Evolutionary conservation across 1,140 invertebrate genomes (phyloP), one percentile per base, ranked within the genome.

Genomic region (Leptinotarsa undecemlineata): DNA sequence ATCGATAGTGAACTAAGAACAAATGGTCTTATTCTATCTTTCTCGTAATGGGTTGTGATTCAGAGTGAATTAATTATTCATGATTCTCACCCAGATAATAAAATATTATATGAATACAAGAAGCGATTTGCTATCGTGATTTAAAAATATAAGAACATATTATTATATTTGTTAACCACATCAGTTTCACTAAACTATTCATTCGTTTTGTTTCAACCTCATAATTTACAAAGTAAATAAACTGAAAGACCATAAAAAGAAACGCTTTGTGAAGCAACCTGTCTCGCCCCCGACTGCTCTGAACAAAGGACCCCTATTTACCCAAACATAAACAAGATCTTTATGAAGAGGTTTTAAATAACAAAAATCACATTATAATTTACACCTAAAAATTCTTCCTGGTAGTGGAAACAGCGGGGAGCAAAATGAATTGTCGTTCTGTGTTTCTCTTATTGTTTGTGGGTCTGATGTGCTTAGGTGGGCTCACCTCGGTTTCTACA

Each of bases 321-420:
- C 62, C 62, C 62, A 21, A 64, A 64, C 62, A 64, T 64, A 64
- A 20, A 64, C 23, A 64, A 64, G 19, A 64, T 64, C 23, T 64
- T 26, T 23, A 64, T 64, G 62, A 20, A 64, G 62, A 20, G 62
- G 20, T 20, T 11, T 21, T 64, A 64, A 64, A 64, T 64, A 64
- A 64, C 62, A 26, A 64, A 64, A 20, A 23, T 64, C 62, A 64
- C 62, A 64, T 64, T 64, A 64, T 64, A 64, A 64, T 64, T 64
- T 64, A 64, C 62, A 64, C 62, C 62, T 64, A 19, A 64, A 64
- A 64, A 64, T 64, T 64, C 62, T 64, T 64, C 62, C 62, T 64
- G 62, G 62, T 64, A 64, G 62, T 23, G 62, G 2, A 64, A 64
- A 20, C 62, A 64, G 62, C 62, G 62, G 62, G 62, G 19, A 64